Percentiles rank a stretch among this genome's conserved stretches.
Conservation (phyloP, 2,888 invertebrate species). For the Scaptomyza tumidula region DNA sequence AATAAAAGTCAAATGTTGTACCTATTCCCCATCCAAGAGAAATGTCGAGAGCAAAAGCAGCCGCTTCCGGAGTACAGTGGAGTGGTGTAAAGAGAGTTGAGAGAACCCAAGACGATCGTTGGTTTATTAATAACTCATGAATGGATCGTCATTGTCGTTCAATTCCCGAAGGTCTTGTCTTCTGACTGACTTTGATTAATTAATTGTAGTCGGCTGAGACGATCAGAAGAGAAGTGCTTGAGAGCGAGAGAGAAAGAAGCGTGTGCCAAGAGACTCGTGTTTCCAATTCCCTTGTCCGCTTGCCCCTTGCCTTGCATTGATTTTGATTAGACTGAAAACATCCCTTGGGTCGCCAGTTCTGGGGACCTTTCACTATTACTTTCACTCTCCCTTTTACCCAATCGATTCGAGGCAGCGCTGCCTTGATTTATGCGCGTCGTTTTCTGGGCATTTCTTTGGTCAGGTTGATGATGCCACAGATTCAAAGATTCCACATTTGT, state of each 20-base stretch:
- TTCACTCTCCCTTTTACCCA: conserved; percentile 55
- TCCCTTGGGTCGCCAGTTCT: conserved; percentile 21
- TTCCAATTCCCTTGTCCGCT: conserved; percentile 9
- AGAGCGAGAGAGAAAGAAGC: conserved; percentile 5
- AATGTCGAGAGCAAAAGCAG: conserved; percentile 67
- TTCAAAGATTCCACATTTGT: conserved; percentile 63
- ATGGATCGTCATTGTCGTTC: conserved; percentile 73
- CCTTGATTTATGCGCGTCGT: conserved; percentile 66
- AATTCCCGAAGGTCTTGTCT: conserved; percentile 73
- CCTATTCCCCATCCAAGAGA: conserved; percentile 41
- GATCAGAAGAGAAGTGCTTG: conserved; percentile 30
- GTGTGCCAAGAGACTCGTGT: conserved; percentile 52
- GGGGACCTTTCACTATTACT: not conserved
- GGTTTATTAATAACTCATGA: conserved; percentile 70
- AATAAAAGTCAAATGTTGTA: conserved; percentile 69
- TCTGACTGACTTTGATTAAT: conserved; percentile 70
- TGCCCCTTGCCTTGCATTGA: conserved; percentile 17
- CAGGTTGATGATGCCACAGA: conserved; percentile 67
- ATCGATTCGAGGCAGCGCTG: conserved; percentile 44
- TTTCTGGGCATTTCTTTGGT: conserved; percentile 67
- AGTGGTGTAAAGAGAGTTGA: conserved; percentile 14
- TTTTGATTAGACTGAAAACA: conserved; percentile 37
- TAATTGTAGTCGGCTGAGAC: conserved; percentile 59
- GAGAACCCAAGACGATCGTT: conserved; percentile 55
- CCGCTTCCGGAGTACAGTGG: conserved; percentile 57